phyloP scores from a whole-genome alignment of 2,113 vertebrate genomes.

The Dicerorhinus sumatrensis region DNA sequence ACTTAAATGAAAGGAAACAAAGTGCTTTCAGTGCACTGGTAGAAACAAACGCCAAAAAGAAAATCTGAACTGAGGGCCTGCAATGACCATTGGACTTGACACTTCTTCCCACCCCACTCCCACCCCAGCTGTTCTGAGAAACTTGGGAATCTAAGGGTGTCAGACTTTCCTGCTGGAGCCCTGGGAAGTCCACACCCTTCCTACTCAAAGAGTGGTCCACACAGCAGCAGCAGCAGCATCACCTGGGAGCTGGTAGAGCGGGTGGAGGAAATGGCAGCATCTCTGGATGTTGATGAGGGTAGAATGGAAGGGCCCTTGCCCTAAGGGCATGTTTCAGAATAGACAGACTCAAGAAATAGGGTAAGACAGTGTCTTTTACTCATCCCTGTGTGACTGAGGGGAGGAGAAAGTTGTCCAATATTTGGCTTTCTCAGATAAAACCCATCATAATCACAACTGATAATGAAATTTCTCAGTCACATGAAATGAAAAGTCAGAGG shows the following conservation, averaged over 20 bases:
- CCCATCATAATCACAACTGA: neutral
- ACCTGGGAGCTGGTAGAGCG: neutral
- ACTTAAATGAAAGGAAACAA: neutral
- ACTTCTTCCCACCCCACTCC: neutral
- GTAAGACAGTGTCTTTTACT: neutral
- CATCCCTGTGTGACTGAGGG: neutral
- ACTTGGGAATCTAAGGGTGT: neutral
- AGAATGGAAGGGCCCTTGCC: neutral
- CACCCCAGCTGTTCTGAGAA: neutral
- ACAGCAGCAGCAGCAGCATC: too few species aligned
- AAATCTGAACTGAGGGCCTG: neutral
- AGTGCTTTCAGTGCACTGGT: neutral
- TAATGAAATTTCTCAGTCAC: slow-evolving; percentile 9
- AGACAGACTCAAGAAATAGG: neutral
- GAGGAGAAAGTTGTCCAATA: neutral
- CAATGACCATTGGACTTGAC: neutral
- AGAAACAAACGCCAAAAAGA: neutral
- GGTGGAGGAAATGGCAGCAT: neutral
- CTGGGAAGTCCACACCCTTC: neutral
- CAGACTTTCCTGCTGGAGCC: neutral
- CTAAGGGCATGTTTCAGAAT: neutral
- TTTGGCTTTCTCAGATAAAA: slow-evolving; percentile 17
- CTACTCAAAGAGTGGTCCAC: neutral
- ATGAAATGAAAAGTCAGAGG: neutral
- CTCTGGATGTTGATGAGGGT: neutral